phyloP scores from a whole-genome alignment of 2,797 vertebrate genomes.

The Meda fulgida region DNA sequence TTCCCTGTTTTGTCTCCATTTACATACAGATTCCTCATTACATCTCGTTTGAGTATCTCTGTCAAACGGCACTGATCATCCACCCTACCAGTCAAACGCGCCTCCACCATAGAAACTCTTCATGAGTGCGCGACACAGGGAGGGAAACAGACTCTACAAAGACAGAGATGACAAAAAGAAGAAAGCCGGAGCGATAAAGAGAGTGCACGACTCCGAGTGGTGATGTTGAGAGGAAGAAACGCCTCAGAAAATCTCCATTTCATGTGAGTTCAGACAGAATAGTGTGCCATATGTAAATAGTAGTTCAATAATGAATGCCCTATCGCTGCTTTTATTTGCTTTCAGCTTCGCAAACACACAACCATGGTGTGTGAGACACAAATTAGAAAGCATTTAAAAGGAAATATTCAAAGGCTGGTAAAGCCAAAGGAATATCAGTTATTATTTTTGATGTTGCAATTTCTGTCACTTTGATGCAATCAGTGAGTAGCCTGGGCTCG shows the following conservation, averaged over 20 bases:
- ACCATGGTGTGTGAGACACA: slow-evolving; percentile 77
- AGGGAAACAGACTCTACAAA: slow-evolving; percentile 49
- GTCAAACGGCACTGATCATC: slow-evolving; percentile 9
- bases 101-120: slow-evolving; percentile 16
- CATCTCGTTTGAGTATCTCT: slow-evolving; percentile 12
- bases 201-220: slow-evolving; percentile 56
- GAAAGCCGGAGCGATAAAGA: slow-evolving; percentile 59
- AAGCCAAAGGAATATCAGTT: slow-evolving; percentile 84
- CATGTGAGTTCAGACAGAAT: slow-evolving; percentile 81
- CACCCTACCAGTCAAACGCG: background rate
- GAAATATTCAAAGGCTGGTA: slow-evolving; percentile 84
- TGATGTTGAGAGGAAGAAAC: slow-evolving; percentile 60
- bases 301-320: slow-evolving; percentile 82
- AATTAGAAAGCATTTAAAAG: slow-evolving; percentile 88
- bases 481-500: slow-evolving; percentile 80
- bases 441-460: slow-evolving; percentile 91
- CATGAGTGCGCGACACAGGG: background rate
- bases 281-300: slow-evolving; percentile 81
- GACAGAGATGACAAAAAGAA: slow-evolving; percentile 34
- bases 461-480: slow-evolving; percentile 87
- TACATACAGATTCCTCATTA: background rate
- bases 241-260: slow-evolving; percentile 76
- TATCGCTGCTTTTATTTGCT: slow-evolving; percentile 87
- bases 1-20: background rate
- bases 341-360: slow-evolving; percentile 78